These are phyloP conservation scores for Corythoichthys intestinalis DNA, from an alignment of 2,113 vertebrate genomes.

Conservation along the genomic window DNA sequence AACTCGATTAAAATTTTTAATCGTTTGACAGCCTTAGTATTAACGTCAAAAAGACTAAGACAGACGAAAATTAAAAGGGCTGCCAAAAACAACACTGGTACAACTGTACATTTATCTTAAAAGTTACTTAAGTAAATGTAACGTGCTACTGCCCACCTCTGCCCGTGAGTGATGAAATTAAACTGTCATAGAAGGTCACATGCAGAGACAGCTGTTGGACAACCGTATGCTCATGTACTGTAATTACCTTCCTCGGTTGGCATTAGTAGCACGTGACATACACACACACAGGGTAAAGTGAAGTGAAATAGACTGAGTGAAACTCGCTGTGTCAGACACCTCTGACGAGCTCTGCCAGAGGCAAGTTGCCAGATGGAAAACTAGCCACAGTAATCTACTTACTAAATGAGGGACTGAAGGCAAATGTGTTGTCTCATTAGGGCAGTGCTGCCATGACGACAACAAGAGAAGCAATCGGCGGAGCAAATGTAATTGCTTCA, in stretches of 20 bases:
- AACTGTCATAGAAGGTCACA: neutral
- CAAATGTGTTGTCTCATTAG: slow-evolving; percentile 14
- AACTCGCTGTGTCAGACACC: slow-evolving; percentile 20
- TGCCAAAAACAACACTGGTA: too few relatives aligned
- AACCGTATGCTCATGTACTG: neutral
- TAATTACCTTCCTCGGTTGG: neutral
- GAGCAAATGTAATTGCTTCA: slow-evolving; percentile 7
- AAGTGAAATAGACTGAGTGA: slow-evolving; percentile 14
- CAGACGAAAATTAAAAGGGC: too few relatives aligned
- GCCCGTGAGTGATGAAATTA: too few relatives aligned
- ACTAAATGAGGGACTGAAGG: slow-evolving; percentile 15
- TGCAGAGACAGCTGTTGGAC: neutral
- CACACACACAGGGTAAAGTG: neutral
- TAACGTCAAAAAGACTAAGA: too few relatives aligned
- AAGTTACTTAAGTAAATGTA: too few relatives aligned
- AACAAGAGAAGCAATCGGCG: neutral
- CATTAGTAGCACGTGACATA: neutral
- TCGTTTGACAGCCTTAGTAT: too few relatives aligned
- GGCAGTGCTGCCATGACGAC: slow-evolving; percentile 4
- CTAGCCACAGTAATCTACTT: slow-evolving; percentile 26
- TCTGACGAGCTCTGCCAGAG: slow-evolving; percentile 30
- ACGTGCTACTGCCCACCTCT: neutral
- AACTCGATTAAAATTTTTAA: too few relatives aligned
- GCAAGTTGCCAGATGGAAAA: slow-evolving; percentile 30
- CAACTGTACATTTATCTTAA: too few relatives aligned